phyloP scores from a whole-genome alignment of 2,113 vertebrate species.

The Polyodon spathula region DNA sequence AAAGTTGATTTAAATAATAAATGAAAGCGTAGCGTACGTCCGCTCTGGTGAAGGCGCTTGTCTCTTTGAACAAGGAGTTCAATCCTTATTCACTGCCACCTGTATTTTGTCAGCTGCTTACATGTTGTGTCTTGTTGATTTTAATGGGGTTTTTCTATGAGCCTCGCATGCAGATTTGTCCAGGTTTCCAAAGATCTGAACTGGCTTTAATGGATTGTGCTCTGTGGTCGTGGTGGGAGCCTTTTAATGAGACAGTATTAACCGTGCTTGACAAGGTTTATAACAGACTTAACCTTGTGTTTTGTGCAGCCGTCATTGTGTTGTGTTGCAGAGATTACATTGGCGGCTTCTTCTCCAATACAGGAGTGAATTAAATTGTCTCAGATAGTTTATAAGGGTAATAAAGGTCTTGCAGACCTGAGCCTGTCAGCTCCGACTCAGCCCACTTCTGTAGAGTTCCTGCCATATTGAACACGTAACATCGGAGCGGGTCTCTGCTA shows the following conservation, averaged over 20 bases:
- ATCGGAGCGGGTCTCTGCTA: too few relatives aligned
- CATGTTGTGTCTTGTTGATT: neutral
- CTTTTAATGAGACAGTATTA: slow-evolving; percentile 1
- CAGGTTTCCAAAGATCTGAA: neutral
- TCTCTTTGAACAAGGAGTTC: too few relatives aligned
- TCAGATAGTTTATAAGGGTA: slow-evolving; percentile 42
- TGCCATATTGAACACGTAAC: too few relatives aligned
- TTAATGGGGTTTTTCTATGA: neutral
- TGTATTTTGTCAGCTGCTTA: neutral
- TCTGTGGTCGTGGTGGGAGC: neutral
- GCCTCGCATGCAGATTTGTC: neutral
- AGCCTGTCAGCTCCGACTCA: slow-evolving; percentile 50
- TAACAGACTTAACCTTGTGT: slow-evolving; percentile 10
- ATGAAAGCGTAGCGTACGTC: too few relatives aligned
- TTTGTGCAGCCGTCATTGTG: slow-evolving; percentile 20
- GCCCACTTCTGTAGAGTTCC: slow-evolving; percentile 35
- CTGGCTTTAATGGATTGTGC: neutral
- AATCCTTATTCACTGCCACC: too few relatives aligned
- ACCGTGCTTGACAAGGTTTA: slow-evolving; percentile 14
- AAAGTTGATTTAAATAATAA: too few relatives aligned
- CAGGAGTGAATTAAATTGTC: slow-evolving; percentile 33
- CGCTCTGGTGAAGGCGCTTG: too few relatives aligned
- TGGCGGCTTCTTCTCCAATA: slow-evolving; percentile 9
- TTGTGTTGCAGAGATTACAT: slow-evolving; percentile 25
- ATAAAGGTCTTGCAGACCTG: slow-evolving; percentile 44